Base-by-base conservation (phyloP, 2,888 invertebrate species). In the Priocnemis perturbator region DNA sequence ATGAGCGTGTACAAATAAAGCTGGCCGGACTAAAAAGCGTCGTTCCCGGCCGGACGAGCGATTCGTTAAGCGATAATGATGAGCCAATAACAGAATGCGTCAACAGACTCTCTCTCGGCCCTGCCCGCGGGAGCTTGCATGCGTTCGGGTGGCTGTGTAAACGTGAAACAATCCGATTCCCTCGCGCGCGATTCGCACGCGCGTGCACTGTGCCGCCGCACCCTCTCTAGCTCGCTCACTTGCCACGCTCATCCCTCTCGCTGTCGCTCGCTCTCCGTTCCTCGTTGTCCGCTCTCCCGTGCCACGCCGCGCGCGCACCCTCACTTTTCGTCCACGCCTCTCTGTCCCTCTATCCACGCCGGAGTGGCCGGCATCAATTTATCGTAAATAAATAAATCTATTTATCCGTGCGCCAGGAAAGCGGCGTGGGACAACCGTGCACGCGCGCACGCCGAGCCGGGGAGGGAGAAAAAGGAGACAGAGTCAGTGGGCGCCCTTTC, bases 41-140 rank as follows among this genome's bases (percentile, higher is more conserved):
- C 67, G 64, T 57, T 68, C 71, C 30, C 64, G 72, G 64, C 67
- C 48, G 23, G 50, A 52, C 60, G 74, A 70, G 79, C 79, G 81
- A 86, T 87, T 87, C 84, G 86, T 86, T 85, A 84, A 86, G 82
- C 80, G 85, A 86, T 87, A 87, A 87, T 85, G 86, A 87, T 83
- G 83, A 82, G 80, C 83, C 83, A 81, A 84, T 85, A 85, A 83
- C 82, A 76, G 78, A 81, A 81, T 83, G 83, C 85, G 83, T 84
- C 83, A 85, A 85, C 85, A 82, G 76, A 71, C 60, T 48, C 53
- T 50, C 61, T 60, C 57, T n/a, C 44, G 45, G 17, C 55, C 47
- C 26, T 15, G 37, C 23, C 60, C 20, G n/a, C n/a, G 14, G 21
- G 50, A 37, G 56, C 30, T 9, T 53, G 23, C 53, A 15, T 53